Evolutionary conservation across 1,140 invertebrate species (phyloP), one percentile per base, ranked within the genome.

Genomic region (Ceratina australensis): DNA sequence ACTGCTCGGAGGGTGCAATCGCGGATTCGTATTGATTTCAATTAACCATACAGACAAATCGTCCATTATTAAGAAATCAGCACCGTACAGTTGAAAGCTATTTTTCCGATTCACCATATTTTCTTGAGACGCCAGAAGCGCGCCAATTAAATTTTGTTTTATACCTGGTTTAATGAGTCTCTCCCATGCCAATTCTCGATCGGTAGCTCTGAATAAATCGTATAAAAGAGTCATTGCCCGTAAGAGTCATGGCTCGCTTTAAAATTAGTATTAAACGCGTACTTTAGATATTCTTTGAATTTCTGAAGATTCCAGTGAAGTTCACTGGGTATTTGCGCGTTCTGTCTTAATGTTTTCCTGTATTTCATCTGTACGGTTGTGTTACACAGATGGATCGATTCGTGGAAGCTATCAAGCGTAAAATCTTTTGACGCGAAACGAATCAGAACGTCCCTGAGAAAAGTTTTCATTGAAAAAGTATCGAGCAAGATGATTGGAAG

Each of bases 361-460:
- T 98, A 98, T 90, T 97, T 96, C 84, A 96, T 96, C 91, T 99
- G 98, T 26, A 99, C 95, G 0, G 97, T 97, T 92, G 98, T 96
- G 92, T 99, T 99, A 56, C 97, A 98, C 3, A 99, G 92, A 91
- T 99, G 98, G 66, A 98, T 95, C 0, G 97, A 97, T 92, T 98
- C 97, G 88, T 98, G 97, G 87, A 97, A 97, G 90, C 97, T 96
- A 16, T 94, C 95, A 50, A 99, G 91, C 75, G 95, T 96, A 91
- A 97, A 99, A 87, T 96, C 95, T 92, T 98, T 97, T 0, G 97
- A 97, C 89, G 97, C 98, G 93, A 99, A 99, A 72, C 98, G 93
- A 67, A 99, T 91, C 90, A 98, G 98, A 88, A 97, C 96, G 87
- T 97, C 96, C 87, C 96, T 97, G 80, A 82, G 66, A 33, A 76